Evolutionary conservation across 2,113 vertebrate species (phyloP), one percentile per base, ranked within the genome.

Genomic region (Marmota flaviventris): DNA sequence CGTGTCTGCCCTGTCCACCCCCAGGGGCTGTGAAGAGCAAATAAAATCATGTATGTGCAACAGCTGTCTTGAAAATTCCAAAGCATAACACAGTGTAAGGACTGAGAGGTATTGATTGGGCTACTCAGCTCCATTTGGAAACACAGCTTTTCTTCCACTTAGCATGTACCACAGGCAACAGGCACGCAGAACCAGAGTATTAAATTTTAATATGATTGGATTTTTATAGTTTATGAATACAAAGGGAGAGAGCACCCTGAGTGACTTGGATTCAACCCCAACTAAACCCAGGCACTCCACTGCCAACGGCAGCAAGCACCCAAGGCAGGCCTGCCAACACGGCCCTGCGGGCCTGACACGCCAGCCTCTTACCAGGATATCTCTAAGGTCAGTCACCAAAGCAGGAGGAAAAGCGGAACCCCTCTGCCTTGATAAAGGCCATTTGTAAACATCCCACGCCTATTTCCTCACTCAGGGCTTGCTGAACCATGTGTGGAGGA

Each of bases 181-280:
- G 61, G 45, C 79, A 76, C 32, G 27, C 89, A 79, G 22, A 65
- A 70, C 67, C 8, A 11, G 24, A 24, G 11, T 20, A 65, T 87
- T 95, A 79, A 91, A 96, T 72, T 73, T 96, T 93, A 83, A 95
- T 76, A 45, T 48, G 63, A 82, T 8, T 86, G 84, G 65, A 86
- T 58, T 87, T 73, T 88, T 56, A 65, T 20, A 78, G 72, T 32
- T 32, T 61, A 63, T 2, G 1, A 51, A 69, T n/a, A 67, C 72
- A 90, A 45, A 72, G 87, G 67, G 25, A 91, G 9, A 75, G 20
- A 8, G 56, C 34, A 45, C 53, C 56, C 56, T 32, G 78, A 89
- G 42, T n/a, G 90, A 83, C 58, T 20, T 82, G 29, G 63, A 89
- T 79, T 61, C 53, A 45, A 65, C 75, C 51, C 63, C 69, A 9